Percentiles rank a stretch among this genome's conserved stretches.
Evolutionary conservation across 1,140 invertebrate genomes (phyloP).

Genomic region (Aleiodes sp.): DNA sequence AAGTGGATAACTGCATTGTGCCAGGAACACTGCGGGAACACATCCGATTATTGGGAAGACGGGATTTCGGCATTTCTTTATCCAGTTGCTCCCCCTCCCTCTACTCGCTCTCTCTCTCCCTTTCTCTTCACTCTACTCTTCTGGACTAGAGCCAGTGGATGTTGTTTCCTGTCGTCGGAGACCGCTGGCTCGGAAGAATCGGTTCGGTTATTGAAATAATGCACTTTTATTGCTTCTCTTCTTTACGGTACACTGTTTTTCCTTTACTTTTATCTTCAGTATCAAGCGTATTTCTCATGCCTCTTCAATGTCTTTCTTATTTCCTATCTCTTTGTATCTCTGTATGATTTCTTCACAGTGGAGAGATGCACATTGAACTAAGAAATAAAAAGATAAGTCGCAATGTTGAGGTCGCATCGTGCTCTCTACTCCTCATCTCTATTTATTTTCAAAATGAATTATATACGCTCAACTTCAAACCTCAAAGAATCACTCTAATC

Average conservation of each 20-base stretch:
- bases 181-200: constrained; percentile 59
- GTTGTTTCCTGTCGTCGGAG: constrained; percentile 62
- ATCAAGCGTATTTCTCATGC: constrained; percentile 2
- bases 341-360: background rate
- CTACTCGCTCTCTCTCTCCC: background rate
- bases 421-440: constrained; percentile 1
- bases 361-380: background rate
- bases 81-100: constrained; percentile 6
- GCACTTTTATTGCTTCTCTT: constrained; percentile 56
- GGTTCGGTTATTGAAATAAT: constrained; percentile 63
- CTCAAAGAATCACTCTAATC: constrained; percentile 23
- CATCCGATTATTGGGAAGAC: constrained; percentile 63
- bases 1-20: constrained; percentile 62
- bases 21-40: constrained; percentile 59
- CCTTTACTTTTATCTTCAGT: background rate
- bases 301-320: background rate
- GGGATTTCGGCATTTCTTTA: constrained; percentile 61
- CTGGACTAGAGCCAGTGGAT: constrained; percentile 57
- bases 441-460: constrained; percentile 31
- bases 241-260: constrained; percentile 1
- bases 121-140: background rate
- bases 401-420: constrained; percentile 17
- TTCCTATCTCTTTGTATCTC: background rate
- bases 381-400: background rate
- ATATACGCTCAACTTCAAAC: constrained; percentile 47